These are phyloP conservation scores for Sesia apiformis DNA, from an alignment of 2,888 invertebrate genomes.

Conservation along the genomic window DNA sequence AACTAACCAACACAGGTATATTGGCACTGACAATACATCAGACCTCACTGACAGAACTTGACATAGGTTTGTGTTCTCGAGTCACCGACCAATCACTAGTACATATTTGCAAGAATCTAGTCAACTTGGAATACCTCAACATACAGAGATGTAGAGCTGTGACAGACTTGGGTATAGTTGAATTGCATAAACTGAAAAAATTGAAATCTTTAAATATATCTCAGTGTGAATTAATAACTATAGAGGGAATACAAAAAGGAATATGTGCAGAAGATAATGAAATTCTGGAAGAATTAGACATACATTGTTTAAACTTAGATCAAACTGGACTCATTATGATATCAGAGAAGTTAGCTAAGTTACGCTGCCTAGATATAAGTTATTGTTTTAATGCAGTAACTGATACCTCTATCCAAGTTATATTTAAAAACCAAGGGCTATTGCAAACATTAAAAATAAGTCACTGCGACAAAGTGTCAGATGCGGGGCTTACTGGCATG, in stretches of 20 bases:
- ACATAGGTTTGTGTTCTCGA: conserved; percentile 78
- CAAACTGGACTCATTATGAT: conserved; percentile 77
- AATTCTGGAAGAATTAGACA: conserved; percentile 67
- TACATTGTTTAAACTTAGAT: conserved; percentile 76
- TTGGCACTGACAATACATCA: conserved; percentile 72
- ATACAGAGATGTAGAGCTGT: conserved; percentile 78
- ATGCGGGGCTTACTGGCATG: conserved; percentile 82
- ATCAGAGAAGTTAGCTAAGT: conserved; percentile 71
- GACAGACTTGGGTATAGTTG: conserved; percentile 75
- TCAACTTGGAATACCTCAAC: conserved; percentile 74
- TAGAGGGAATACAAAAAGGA: conserved; percentile 76
- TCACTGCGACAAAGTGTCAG: conserved; percentile 80
- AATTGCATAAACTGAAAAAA: conserved; percentile 68
- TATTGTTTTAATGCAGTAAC: conserved; percentile 83
- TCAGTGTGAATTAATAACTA: conserved; percentile 78
- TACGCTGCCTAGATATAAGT: conserved; percentile 77
- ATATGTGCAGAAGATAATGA: conserved; percentile 67
- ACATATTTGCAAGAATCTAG: conserved; percentile 73
- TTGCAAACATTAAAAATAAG: conserved; percentile 77
- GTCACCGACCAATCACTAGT: conserved; percentile 78
- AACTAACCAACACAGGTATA: conserved; percentile 76
- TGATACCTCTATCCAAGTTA: conserved; percentile 78
- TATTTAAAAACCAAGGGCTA: conserved; percentile 76
- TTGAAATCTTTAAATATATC: conserved; percentile 78
- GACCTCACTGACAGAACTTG: conserved; percentile 68